These are phyloP conservation scores for Toxotes chatareus DNA, from an alignment of 2,113 vertebrate genomes.

Conservation along the genomic window DNA sequence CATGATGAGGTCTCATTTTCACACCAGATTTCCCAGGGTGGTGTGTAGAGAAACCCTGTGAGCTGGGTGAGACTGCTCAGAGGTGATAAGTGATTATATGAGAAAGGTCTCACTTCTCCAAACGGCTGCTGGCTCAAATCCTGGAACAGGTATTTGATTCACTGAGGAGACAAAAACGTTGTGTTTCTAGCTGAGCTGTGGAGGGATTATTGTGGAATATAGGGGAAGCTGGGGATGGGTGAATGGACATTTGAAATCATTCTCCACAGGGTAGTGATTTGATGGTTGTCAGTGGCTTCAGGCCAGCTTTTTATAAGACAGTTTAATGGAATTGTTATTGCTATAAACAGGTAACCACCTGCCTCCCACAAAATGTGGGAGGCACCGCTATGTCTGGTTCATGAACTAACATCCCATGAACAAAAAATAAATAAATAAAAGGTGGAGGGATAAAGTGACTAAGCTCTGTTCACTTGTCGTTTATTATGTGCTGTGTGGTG, in stretches of 20 bases:
- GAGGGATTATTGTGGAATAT: conserved; percentile 50
- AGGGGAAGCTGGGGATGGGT: conserved; percentile 19
- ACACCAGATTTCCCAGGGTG: conserved; percentile 37
- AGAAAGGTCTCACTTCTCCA: conserved; percentile 42
- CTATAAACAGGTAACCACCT: not conserved
- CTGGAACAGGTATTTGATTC: conserved; percentile 46
- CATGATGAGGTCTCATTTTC: conserved; percentile 23
- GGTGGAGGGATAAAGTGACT: too few relatives aligned
- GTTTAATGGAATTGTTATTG: not conserved
- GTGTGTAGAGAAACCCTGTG: conserved; percentile 29
- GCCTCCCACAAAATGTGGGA: not conserved
- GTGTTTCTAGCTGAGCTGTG: conserved; percentile 44
- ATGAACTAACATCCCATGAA: not conserved
- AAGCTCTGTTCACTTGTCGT: too few relatives aligned
- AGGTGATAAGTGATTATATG: conserved; percentile 40
- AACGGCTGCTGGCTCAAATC: conserved; percentile 46
- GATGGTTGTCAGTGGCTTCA: conserved; percentile 16
- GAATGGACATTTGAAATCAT: conserved; percentile 37
- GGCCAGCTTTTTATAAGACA: not conserved
- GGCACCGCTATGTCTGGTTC: not conserved
- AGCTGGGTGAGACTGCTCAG: conserved; percentile 36
- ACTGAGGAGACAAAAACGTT: conserved; percentile 49
- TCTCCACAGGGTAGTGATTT: conserved; percentile 19
- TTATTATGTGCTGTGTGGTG: too few relatives aligned
- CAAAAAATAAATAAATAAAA: not conserved